Evolutionary conservation across 2,113 vertebrate genomes (phyloP), one percentile per base, ranked within the genome.

Genomic region (Mastomys natalensis): DNA sequence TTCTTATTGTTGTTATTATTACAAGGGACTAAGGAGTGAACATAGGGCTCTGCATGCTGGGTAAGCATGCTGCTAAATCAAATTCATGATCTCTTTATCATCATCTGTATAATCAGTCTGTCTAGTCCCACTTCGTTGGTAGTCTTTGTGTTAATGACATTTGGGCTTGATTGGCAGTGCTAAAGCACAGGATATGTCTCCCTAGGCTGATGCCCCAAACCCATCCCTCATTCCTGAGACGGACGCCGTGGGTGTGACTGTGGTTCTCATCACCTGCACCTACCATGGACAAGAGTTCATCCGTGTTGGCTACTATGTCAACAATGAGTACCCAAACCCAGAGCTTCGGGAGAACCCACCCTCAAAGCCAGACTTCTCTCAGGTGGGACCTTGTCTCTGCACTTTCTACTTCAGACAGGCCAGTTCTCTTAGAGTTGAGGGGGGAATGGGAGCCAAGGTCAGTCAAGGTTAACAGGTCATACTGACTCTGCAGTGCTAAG

Each of bases 231-330:
- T 99, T 80, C 99, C 99, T 0, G 99, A 99, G 97, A 99, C 98
- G 0, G 99, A 99, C 93, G 99, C 99, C 1, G 99, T 99, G 55
- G 99, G 99, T 29, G 99, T 99, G 78, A 99, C 99, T 0, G 99
- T 99, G 16, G 99, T 99, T 91, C 98, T 99, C 31, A 99, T 99
- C 90, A 99, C 99, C 87, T 99, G 99, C 97, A 99, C 99, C 0
- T 99, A 99, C 97, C 98, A 99, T 2, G 99, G 99, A 37, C 99
- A 99, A 92, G 99, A 99, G 97, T 99, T 99, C 95, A 99, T 99
- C 92, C 99, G 99, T 15, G 99, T 99, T 13, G 99, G 99, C 64
- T 99, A 99, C 97, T 99, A 99, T 7, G 99, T 99, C 92, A 99
- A 99, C 98, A 99, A 99, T 31, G 99, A 99, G 97, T 99, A 99